Base-by-base conservation (phyloP, 2,888 invertebrate species). In the Geotrupes spiniger region DNA sequence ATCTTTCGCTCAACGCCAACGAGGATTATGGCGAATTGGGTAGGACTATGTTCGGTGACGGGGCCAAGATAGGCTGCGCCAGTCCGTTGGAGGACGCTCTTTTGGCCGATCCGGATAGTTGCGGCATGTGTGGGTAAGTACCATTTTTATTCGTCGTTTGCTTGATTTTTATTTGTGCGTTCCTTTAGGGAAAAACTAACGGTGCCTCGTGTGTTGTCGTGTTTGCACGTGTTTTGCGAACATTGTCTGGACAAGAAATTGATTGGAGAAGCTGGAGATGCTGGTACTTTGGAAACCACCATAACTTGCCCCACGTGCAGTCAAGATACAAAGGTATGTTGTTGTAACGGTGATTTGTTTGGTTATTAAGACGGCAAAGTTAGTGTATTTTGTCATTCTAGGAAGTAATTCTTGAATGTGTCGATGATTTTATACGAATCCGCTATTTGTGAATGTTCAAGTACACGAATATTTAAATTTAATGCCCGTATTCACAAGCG, bases 151-250 rank as follows among this genome's bases (percentile, higher is more conserved):
- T 33, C 16, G 12, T 45, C 6, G 16, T 40, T 38, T 33, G 14
- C 10, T n/a, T 9, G n/a, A 15, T 15, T n/a, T 27, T 40, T 10
- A 26, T 5, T 10, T 33, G 11, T n/a, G n/a, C n/a, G n/a, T n/a
- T n/a, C 9, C 75, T 79, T 58, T 66, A 85, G 84, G 68, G 82
- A 83, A 69, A 85, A 87, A 63, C 78, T 89, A 66, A 83, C 82
- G 71, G 82, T 85, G 70, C 95, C 96, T 51, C 84, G 92, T 60
- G 85, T 96, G 56, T 81, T 97, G 66, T 85, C 89, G 63, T 97
- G 96, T 75, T 84, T 97, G 70, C 96, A 97, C 78, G 92, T 92
- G 42, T 95, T 93, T 77, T 97, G 96, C 76, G 91, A 93, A 76
- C 82, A 83, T 59, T 97, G 96, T 75, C 80, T 97, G 65, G 86